Percentiles rank a stretch among this genome's conserved stretches.
phyloP scores from a whole-genome alignment of 2,113 vertebrate genomes.

The Mustela lutreola region DNA sequence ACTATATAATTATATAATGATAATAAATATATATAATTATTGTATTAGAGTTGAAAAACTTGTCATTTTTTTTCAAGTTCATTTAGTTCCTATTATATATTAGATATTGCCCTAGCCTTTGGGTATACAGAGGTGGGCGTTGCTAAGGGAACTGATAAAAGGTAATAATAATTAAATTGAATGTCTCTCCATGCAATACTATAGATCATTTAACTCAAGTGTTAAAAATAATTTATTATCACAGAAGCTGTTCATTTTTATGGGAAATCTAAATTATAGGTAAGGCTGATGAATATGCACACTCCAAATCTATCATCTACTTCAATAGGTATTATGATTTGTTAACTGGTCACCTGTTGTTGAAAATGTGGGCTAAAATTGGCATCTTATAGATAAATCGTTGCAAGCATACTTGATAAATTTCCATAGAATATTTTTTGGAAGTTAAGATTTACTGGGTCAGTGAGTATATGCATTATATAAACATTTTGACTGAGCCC shows the following conservation, averaged over 20 bases:
- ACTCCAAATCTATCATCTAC: not conserved
- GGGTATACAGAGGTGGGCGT: not conserved
- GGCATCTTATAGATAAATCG: not conserved
- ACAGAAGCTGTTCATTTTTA: slow-evolving; percentile 28
- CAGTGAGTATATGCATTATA: not conserved
- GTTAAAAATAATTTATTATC: not conserved
- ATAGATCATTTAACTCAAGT: not conserved
- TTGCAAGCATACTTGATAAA: not conserved
- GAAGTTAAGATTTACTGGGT: not conserved
- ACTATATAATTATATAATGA: too few relatives aligned
- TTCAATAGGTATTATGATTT: not conserved
- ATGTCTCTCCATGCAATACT: not conserved
- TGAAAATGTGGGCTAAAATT: slow-evolving; percentile 47
- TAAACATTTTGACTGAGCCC: not conserved
- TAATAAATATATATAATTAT: not conserved
- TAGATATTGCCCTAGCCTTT: not conserved
- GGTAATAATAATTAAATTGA: not conserved
- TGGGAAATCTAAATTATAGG: not conserved
- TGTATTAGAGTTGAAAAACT: not conserved
- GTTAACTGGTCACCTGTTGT: not conserved
- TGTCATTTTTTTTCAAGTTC: not conserved
- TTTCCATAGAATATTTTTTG: not conserved
- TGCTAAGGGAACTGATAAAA: not conserved
- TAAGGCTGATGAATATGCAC: not conserved
- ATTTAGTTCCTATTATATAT: not conserved